These are phyloP conservation scores for Neosilurus hyrtlii DNA, from an alignment of 2,797 vertebrate genomes.

Conservation along the genomic window DNA sequence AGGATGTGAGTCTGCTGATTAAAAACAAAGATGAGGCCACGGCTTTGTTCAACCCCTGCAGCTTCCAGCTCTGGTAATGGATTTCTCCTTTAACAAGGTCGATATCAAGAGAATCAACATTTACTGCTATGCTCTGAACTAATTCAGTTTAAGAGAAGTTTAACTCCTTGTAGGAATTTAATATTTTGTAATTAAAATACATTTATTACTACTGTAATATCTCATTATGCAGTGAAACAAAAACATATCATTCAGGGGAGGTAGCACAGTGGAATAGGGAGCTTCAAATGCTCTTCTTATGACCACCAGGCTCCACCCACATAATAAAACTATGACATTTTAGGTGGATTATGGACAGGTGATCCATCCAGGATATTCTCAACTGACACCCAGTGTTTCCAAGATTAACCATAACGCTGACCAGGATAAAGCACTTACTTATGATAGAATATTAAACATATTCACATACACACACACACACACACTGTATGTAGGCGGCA, in stretches of 20 bases:
- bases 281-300: neutral
- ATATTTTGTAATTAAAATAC: constrained; percentile 16
- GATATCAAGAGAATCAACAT: constrained; percentile 43
- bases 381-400: neutral
- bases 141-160: neutral
- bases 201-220: constrained; percentile 51
- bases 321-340: neutral
- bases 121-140: constrained; percentile 16
- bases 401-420: neutral
- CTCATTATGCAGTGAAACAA: neutral
- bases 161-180: neutral
- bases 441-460: neutral
- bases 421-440: neutral
- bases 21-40: constrained; percentile 59
- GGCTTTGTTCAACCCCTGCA: constrained; percentile 49
- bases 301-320: neutral
- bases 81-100: constrained; percentile 52
- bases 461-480: too few species aligned
- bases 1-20: constrained; percentile 51
- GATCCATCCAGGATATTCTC: neutral
- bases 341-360: neutral
- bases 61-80: constrained; percentile 50
- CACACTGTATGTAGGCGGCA: too few species aligned
- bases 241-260: neutral
- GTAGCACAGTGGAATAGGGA: neutral